Conservation (phyloP, 1,140 invertebrate genomes). For the Eueides isabella region DNA sequence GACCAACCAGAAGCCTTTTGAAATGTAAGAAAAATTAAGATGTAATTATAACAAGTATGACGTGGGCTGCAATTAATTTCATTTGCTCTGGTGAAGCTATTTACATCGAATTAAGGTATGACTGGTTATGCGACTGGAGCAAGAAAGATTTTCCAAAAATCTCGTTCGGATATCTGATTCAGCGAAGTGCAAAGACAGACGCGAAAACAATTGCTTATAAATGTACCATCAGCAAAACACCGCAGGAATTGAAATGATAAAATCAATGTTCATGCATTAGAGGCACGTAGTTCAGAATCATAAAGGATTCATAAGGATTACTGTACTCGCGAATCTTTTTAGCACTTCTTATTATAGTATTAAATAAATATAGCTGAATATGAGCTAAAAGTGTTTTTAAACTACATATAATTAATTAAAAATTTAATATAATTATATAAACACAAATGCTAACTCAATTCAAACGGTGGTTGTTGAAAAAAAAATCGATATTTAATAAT, state of each 20-base stretch:
- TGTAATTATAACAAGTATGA: constrained; percentile 55
- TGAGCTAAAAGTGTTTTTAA: neutral
- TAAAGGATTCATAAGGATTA: constrained; percentile 18
- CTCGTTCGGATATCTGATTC: constrained; percentile 67
- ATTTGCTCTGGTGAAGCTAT: constrained; percentile 60
- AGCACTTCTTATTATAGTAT: neutral
- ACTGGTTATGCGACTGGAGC: constrained; percentile 54
- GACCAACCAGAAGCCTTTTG: neutral
- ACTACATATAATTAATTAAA: neutral
- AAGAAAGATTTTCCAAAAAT: constrained; percentile 56
- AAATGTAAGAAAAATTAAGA: constrained; percentile 49
- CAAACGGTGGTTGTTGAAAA: neutral
- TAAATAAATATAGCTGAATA: neutral
- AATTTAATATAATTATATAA: neutral
- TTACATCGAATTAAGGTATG: constrained; percentile 72
- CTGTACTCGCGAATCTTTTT: neutral
- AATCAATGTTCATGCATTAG: constrained; percentile 28
- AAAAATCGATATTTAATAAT: constrained; percentile 52
- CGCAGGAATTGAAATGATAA: constrained; percentile 34
- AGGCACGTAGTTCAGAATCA: constrained; percentile 17
- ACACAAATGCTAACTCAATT: neutral
- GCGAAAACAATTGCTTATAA: constrained; percentile 73
- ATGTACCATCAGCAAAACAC: constrained; percentile 58
- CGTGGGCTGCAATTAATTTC: constrained; percentile 63
- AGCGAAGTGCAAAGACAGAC: constrained; percentile 77